Conservation (phyloP, 1,140 invertebrate genomes). For the Cephus cinctus region DNA sequence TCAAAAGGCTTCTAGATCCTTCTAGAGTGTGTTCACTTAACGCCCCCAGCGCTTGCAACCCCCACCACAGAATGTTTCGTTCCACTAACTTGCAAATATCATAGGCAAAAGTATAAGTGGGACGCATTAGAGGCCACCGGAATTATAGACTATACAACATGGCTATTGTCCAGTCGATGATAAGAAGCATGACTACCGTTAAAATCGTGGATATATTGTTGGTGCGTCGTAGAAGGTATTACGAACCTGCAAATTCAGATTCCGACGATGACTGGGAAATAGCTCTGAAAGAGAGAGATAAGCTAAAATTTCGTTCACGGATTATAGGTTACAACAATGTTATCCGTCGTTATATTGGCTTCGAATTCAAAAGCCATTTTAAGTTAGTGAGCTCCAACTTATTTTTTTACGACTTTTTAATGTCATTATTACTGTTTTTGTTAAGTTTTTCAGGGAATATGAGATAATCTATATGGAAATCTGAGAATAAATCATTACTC, state of each 20-base stretch:
- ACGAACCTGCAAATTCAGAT: neutral
- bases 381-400: no score
- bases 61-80: neutral
- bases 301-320: neutral
- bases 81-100: slow-evolving; percentile 5
- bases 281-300: neutral
- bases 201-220: neutral
- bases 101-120: neutral
- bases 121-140: no score
- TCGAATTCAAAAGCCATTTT: slow-evolving; percentile 13
- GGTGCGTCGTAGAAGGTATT: neutral
- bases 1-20: no score
- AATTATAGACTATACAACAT: no score
- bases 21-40: neutral
- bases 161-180: no score
- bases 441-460: no score
- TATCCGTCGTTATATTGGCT: neutral
- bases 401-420: neutral
- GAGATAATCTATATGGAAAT: no score
- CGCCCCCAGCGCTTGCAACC: slow-evolving; percentile 1
- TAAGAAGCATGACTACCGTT: neutral
- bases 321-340: neutral
- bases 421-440: no score
- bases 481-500: no score
- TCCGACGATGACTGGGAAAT: neutral